Base-by-base conservation (phyloP, 1,140 invertebrate species). In the Aphelenchoides besseyi region DNA sequence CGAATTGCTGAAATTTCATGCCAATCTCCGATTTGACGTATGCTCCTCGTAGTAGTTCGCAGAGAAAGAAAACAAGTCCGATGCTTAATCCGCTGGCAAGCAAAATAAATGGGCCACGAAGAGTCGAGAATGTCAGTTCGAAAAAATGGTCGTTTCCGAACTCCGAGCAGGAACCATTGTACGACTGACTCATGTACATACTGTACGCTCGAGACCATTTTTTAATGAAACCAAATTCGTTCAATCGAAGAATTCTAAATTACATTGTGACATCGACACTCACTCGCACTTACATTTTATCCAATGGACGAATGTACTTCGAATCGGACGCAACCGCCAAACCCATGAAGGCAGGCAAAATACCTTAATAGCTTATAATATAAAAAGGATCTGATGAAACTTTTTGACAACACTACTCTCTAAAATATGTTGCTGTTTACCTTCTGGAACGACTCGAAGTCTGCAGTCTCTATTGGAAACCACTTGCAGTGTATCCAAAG, bases 151-250 rank as follows among this genome's bases (percentile, higher is more conserved):
- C 26, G 5, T 59, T 18, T 33, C 23, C 32, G 5, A 33, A 23
- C 23, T 59, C 5, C 5, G 23, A 59, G 23, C 5, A 59, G 5
- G 5, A 29, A 33, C 55, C 55, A 33, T 59, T 59, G 18, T 8
- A 59, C 5, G 5, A 8, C 5, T 5, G 5, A 5, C 5, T 8
- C 26, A 59, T 59, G 55, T 59, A 66, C 2, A 36, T 16, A 0
- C 63, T 33, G 36, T 66, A 66, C 28, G 28, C 63, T 23, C n/a
- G n/a, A 23, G 36, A n/a, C 63, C 63, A 66, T 30, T 66, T 66
- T 26, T 66, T 23, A 28, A 66, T 53, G 30, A 66, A 66, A 2
- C 63, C 63, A 37, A 23, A 32, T 1, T 66, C 26, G 36, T 33
- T 33, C 33, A 66, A 53, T 12, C 29, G 12, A 30, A 66, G 63